phyloP scores from a whole-genome alignment of 1,140 invertebrate genomes.

The Acromyrmex echinatior region DNA sequence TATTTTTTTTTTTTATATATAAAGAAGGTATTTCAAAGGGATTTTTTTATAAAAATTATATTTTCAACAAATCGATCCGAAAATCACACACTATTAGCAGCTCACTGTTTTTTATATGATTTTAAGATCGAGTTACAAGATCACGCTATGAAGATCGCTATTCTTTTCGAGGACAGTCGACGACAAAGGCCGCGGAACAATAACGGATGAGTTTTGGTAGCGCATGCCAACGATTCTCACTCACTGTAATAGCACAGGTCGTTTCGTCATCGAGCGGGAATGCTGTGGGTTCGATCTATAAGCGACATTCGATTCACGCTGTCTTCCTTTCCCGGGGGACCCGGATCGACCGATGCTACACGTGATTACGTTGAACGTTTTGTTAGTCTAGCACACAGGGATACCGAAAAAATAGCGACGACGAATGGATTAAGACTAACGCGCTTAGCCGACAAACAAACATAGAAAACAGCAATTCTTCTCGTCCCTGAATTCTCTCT shows the following conservation, averaged over 20 bases:
- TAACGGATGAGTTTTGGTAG: conserved; percentile 71
- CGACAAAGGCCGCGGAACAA: conserved; percentile 53
- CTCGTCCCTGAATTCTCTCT: neutral
- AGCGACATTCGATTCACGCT: neutral
- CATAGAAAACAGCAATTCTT: neutral
- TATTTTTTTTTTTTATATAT: too few species aligned
- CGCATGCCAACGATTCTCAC: conserved; percentile 65
- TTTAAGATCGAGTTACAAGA: conserved; percentile 3
- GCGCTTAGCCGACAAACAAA: conserved; percentile 2
- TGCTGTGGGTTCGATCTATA: conserved; percentile 50
- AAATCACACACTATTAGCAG: too few species aligned
- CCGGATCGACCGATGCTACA: neutral
- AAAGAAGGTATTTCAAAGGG: too few species aligned
- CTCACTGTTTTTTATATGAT: neutral
- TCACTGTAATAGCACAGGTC: conserved; percentile 73
- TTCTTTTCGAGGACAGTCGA: conserved; percentile 29
- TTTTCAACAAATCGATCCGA: too few species aligned
- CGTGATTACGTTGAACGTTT: neutral
- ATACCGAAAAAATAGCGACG: conserved; percentile 25
- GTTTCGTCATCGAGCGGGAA: conserved; percentile 69
- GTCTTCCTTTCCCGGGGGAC: neutral
- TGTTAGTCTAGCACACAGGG: neutral
- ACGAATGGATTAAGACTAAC: conserved; percentile 19
- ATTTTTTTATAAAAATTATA: too few species aligned
- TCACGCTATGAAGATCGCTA: neutral